A percentile compares a stretch with the other conserved stretches of the same genome.
Conservation (phyloP, 2,797 vertebrate species). For the Cynopterus sphinx region DNA sequence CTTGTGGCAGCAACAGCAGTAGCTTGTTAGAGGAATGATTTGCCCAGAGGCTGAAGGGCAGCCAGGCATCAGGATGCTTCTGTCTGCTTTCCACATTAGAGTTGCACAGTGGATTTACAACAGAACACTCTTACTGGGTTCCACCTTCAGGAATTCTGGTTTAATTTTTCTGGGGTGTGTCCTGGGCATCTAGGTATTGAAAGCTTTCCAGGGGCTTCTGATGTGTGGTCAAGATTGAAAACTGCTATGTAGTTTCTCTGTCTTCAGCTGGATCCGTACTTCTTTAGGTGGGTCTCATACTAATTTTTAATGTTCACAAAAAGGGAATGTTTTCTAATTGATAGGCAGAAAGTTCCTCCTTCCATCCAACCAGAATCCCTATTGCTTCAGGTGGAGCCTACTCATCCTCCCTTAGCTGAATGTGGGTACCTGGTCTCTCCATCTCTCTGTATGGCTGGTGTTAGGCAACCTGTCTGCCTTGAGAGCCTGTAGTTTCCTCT, state of each 20-base stretch:
- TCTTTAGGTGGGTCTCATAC: neutral
- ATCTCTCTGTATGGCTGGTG: neutral
- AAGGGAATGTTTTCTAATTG: neutral
- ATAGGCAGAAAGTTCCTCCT: neutral
- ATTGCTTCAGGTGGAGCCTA: neutral
- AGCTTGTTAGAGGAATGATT: neutral
- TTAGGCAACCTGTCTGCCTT: neutral
- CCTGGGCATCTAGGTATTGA: neutral
- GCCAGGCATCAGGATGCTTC: neutral
- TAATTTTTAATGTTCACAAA: neutral
- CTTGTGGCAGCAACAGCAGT: neutral
- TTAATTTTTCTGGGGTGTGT: neutral
- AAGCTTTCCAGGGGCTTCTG: neutral
- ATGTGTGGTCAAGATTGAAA: neutral
- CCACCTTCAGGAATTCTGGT: neutral
- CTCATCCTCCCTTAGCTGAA: neutral
- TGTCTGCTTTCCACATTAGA: neutral
- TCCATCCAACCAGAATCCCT: neutral
- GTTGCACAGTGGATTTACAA: neutral
- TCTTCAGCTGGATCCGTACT: neutral
- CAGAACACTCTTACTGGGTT: neutral
- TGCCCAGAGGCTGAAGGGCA: neutral
- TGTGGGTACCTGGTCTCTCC: neutral
- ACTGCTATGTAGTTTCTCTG: neutral
- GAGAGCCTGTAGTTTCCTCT: neutral